Base-by-base conservation (phyloP, 2,113 vertebrate genomes). In the Albula goreensis region DNA sequence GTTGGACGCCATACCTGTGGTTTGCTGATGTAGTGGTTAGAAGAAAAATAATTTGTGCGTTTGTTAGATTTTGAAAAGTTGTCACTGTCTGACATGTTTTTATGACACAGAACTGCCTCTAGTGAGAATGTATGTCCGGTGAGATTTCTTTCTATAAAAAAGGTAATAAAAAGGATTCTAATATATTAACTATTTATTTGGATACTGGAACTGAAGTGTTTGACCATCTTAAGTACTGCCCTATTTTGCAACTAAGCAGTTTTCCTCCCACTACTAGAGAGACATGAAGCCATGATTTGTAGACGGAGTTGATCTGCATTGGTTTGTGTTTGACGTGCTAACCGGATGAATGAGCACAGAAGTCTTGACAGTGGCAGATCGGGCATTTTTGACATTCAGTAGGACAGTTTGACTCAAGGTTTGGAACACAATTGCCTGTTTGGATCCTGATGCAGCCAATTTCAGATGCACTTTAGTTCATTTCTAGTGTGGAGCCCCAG, bases 141-240 rank as follows among this genome's bases (percentile, higher is more conserved):
- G 41, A 56, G 57, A 19, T 63, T 86, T 89, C 41, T 85, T 83
- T 89, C 90, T 80, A 90, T 87, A 80, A 51, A 19, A 85, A 85
- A 85, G 19, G 53, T 50, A 5, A 80, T 63, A 63, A 60, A 82
- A 57, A 80, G 50, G 60, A 80, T 89, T 88, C 85, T 89, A 53
- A 86, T 88, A 83, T 89, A 80, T 89, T 88, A 90, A 82, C 84
- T 89, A 89, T 91, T 88, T 90, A 90, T 91, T 91, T 82, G 66
- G 77, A 81, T n/a, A 51, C 80, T 81, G 80, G 80, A 17, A 74
- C 74, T 78, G 81, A 87, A 50, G 80, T 78, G 63, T 77, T 87
- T 88, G 80, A 88, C 85, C 66, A 63, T 81, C 53, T 82, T 78
- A 86, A 60, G 84, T 83, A 22, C n/a, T 74, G 31, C n/a, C 70